phyloP scores from a whole-genome alignment of 2,113 vertebrate genomes.

The Carassius auratus region DNA sequence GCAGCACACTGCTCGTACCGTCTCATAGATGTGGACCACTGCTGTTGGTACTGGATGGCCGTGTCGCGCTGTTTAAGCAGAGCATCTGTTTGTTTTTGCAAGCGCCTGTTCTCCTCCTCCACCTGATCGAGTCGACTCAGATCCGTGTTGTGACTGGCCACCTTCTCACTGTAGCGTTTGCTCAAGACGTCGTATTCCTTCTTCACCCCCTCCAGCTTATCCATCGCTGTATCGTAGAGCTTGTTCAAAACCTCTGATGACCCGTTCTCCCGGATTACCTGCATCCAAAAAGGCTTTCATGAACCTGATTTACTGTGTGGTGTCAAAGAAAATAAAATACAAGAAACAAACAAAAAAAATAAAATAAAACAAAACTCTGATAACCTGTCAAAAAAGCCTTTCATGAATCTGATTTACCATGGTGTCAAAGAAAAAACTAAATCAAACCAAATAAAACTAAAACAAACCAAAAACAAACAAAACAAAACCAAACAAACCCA shows the following conservation, averaged over 20 bases:
- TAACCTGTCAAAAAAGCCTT: no score
- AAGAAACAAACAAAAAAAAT: background rate
- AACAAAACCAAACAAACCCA: no score
- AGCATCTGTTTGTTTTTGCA: constrained; percentile 91
- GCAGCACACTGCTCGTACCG: constrained; percentile 74
- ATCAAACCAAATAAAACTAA: no score
- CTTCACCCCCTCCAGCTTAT: constrained; percentile 93
- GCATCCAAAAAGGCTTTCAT: background rate
- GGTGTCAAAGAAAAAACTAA: no score
- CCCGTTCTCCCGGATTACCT: constrained; percentile 96
- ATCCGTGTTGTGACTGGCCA: constrained; percentile 90
- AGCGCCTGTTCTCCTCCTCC: constrained; percentile 90
- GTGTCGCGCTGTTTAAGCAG: constrained; percentile 93
- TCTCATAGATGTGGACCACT: constrained; percentile 91
- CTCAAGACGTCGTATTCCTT: constrained; percentile 93
- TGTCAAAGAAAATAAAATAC: background rate
- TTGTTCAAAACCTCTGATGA: constrained; percentile 96
- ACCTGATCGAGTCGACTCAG: constrained; percentile 92
- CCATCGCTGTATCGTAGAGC: constrained; percentile 94
- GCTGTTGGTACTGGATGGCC: constrained; percentile 95
- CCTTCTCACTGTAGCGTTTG: constrained; percentile 93
- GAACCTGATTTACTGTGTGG: background rate
- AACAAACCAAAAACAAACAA: no score
- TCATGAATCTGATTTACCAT: no score
- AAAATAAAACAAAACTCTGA: background rate